Conservation (phyloP, 2,888 invertebrate species). For the Drosophila tanythrix region DNA sequence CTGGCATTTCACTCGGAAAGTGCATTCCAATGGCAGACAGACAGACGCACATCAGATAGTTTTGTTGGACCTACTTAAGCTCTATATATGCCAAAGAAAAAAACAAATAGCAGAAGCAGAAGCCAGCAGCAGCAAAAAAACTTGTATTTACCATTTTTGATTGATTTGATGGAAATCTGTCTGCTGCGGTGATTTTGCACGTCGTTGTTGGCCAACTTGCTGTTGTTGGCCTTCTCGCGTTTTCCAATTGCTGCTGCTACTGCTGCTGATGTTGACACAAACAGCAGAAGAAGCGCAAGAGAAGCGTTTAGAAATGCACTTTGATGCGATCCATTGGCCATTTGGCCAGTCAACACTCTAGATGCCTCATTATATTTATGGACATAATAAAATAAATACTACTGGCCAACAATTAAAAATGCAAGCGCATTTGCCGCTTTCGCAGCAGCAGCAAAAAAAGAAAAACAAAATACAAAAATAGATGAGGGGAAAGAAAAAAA, state of each 20-base stretch:
- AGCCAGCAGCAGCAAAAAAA: conserved; percentile 53
- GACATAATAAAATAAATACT: conserved; percentile 82
- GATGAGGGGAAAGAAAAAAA: conserved; percentile 14
- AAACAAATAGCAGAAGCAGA: conserved; percentile 27
- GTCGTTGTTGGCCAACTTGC: conserved; percentile 36
- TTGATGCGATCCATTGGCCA: conserved; percentile 28
- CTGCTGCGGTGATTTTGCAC: conserved; percentile 61
- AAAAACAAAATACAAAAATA: conserved; percentile 22
- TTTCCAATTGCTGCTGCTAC: conserved; percentile 46
- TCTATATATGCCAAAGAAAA: conserved; percentile 62
- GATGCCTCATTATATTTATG: conserved; percentile 80
- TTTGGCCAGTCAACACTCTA: conserved; percentile 55
- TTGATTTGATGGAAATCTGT: conserved; percentile 83
- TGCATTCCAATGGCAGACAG: conserved; percentile 69
- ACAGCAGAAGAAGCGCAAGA: conserved; percentile 24
- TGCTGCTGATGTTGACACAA: conserved; percentile 42
- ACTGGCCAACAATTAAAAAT: conserved; percentile 78
- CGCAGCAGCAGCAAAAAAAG: conserved; percentile 38
- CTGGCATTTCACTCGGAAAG: conserved; percentile 78
- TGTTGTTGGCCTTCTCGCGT: conserved; percentile 46
- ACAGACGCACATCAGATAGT: conserved; percentile 62
- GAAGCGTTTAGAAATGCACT: conserved; percentile 45
- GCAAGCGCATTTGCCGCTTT: conserved; percentile 73
- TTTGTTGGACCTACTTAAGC: conserved; percentile 80
- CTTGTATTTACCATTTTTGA: conserved; percentile 82